Evolutionary conservation across 2,888 invertebrate species (phyloP).

Genomic region (Melipona bicolor): DNA sequence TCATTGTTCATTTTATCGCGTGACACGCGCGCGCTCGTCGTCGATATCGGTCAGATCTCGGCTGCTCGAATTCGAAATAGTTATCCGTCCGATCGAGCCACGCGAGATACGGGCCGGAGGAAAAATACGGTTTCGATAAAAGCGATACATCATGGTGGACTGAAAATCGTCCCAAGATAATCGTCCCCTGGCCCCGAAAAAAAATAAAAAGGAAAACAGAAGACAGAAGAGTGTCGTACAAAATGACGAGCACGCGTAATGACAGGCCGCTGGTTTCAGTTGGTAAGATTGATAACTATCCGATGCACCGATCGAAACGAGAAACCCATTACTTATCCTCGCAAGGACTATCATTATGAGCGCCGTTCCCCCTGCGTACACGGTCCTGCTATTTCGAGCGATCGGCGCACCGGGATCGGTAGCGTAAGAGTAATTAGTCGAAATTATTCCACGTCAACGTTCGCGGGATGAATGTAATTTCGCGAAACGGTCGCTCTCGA

Average conservation of each 20-base stretch:
- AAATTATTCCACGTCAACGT: conserved; percentile 52
- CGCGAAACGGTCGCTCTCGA: background rate
- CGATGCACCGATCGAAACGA: conserved; percentile 79
- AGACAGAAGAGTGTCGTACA: conserved; percentile 62
- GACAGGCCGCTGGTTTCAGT: conserved; percentile 74
- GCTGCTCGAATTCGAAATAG: background rate
- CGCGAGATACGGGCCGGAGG: background rate
- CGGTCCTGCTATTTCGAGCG: conserved; percentile 58
- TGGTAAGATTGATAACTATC: conserved; percentile 79
- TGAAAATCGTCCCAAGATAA: conserved; percentile 58
- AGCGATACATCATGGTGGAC: conserved; percentile 44
- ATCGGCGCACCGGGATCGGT: conserved; percentile 60
- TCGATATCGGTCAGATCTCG: background rate
- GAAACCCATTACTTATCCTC: conserved; percentile 81
- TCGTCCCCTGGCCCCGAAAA: conserved; percentile 31
- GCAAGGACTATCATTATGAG: conserved; percentile 79
- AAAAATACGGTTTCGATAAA: conserved; percentile 20
- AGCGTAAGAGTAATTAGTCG: conserved; percentile 65
- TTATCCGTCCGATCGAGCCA: conserved; percentile 6
- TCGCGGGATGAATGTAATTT: conserved; percentile 43
- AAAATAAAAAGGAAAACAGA: conserved; percentile 32
- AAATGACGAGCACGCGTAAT: conserved; percentile 74
- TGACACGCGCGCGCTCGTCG: background rate
- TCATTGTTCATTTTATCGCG: background rate
- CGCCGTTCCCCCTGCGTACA: conserved; percentile 51